Evolutionary conservation across 2,888 invertebrate species (phyloP).

Genomic region (Proisotoma minuta): DNA sequence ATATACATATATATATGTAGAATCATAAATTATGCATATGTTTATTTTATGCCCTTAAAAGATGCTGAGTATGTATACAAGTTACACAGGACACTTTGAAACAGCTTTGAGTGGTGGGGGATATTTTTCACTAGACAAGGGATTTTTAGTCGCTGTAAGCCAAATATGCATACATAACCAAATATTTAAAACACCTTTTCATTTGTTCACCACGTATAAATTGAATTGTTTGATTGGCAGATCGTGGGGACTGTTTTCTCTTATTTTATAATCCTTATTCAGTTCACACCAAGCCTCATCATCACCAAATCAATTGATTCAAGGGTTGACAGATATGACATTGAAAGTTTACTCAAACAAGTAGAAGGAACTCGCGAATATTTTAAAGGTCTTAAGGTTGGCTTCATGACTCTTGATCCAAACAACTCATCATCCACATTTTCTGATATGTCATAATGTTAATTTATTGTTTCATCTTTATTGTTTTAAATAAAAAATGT

Average conservation of each 20-base stretch:
- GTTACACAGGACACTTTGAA: conserved; percentile 30
- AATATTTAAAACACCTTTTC: too few species aligned
- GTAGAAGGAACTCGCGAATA: not conserved
- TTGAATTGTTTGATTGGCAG: not conserved
- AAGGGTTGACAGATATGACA: not conserved
- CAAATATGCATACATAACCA: too few species aligned
- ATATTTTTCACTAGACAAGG: conserved; percentile 25
- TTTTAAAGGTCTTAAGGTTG: not conserved
- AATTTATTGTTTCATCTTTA: too few species aligned
- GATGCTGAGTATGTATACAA: conserved; percentile 32
- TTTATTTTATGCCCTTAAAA: conserved; percentile 7
- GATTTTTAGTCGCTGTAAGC: conserved; percentile 28
- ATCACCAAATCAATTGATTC: not conserved
- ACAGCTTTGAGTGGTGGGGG: conserved; percentile 22
- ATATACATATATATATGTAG: not conserved
- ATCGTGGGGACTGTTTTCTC: conserved; percentile 25
- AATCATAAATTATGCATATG: not conserved
- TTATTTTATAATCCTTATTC: conserved; percentile 27
- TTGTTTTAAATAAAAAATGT: too few species aligned
- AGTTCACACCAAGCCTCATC: conserved; percentile 16
- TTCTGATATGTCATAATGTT: too few species aligned
- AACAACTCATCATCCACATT: too few species aligned
- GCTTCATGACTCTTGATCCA: too few species aligned
- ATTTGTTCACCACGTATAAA: not conserved
- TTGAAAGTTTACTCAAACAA: not conserved